Conservation (phyloP, 1,140 invertebrate genomes). For the Drosophila sturtevanti region DNA sequence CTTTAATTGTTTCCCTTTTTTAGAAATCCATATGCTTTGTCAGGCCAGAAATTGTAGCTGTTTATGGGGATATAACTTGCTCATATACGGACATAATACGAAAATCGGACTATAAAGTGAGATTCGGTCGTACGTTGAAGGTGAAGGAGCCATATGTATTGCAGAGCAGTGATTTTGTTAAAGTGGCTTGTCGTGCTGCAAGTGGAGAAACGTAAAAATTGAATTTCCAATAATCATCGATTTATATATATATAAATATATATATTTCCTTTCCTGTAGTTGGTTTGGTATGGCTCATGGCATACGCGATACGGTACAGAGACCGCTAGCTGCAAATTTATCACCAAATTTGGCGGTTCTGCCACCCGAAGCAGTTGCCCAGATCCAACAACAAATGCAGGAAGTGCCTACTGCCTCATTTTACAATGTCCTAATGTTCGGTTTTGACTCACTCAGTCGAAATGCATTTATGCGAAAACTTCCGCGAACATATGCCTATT, state of each 20-base stretch:
- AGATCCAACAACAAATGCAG: conserved; percentile 57
- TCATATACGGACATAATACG: conserved; percentile 86
- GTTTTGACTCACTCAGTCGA: conserved; percentile 94
- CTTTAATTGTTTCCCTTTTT: background rate
- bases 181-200: conserved; percentile 84
- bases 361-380: conserved; percentile 56
- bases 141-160: conserved; percentile 86
- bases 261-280: conserved; percentile 10
- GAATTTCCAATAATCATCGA: background rate
- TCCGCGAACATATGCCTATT: conserved; percentile 90
- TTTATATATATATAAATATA: background rate
- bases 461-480: conserved; percentile 94
- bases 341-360: conserved; percentile 55
- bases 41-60: conserved; percentile 83
- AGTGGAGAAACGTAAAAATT: conserved; percentile 83
- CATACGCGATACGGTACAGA: conserved; percentile 67
- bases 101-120: conserved; percentile 84
- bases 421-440: conserved; percentile 92
- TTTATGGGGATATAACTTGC: conserved; percentile 84
- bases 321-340: conserved; percentile 44
- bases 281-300: conserved; percentile 80
- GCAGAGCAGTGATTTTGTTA: conserved; percentile 87
- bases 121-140: conserved; percentile 83
- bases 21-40: conserved; percentile 84
- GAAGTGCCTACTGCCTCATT: conserved; percentile 52